Conservation (phyloP, 2,113 vertebrate species). For the Vicugna pacos region DNA sequence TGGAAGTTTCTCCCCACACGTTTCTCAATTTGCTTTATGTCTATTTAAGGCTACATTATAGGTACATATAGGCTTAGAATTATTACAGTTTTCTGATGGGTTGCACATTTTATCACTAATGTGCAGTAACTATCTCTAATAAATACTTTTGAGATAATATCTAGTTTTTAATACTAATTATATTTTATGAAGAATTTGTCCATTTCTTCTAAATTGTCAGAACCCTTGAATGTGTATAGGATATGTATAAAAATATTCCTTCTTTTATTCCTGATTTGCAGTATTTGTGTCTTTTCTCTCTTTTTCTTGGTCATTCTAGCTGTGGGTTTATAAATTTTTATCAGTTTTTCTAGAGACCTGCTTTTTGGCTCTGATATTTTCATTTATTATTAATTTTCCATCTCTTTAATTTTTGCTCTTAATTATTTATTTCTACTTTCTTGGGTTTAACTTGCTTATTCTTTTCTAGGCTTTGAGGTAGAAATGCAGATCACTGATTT, state of each 20-base stretch:
- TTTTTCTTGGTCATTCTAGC: neutral
- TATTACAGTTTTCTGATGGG: neutral
- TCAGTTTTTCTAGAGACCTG: neutral
- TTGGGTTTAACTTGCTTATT: neutral
- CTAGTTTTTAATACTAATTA: neutral
- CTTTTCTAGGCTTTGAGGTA: neutral
- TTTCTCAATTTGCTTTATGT: neutral
- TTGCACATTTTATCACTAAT: neutral
- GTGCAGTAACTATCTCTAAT: neutral
- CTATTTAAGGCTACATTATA: neutral
- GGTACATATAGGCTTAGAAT: neutral
- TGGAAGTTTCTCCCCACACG: neutral
- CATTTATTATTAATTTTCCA: neutral
- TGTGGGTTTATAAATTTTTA: neutral
- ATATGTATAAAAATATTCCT: neutral
- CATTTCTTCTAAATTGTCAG: neutral
- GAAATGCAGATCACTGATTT: neutral
- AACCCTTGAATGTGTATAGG: neutral
- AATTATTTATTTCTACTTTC: neutral
- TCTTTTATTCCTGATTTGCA: neutral
- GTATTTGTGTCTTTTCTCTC: neutral
- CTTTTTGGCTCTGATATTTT: neutral
- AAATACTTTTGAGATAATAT: neutral
- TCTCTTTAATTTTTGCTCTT: constrained; percentile 8
- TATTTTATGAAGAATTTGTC: neutral